phyloP scores from a whole-genome alignment of 2,797 vertebrate genomes.

The Vespertilio murinus region DNA sequence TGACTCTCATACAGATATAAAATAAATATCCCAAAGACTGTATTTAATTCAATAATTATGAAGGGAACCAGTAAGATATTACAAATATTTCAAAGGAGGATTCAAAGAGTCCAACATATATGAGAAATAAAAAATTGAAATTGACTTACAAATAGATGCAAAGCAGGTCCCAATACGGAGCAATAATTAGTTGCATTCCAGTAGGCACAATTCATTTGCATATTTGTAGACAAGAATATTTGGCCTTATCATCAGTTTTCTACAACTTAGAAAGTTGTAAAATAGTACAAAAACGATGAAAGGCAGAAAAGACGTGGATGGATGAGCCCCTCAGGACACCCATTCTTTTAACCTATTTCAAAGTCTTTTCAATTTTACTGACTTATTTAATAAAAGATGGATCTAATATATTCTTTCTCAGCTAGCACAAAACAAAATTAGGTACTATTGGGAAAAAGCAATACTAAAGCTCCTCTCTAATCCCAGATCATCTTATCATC shows the following conservation, averaged over 20 bases:
- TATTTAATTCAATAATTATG: background rate
- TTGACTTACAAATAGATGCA: background rate
- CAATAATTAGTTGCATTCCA: background rate
- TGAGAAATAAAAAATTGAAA: background rate
- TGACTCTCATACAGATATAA: background rate
- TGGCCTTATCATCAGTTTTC: background rate
- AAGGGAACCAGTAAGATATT: background rate
- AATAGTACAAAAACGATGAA: background rate
- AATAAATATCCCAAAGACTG: background rate
- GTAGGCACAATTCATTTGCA: background rate
- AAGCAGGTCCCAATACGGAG: background rate
- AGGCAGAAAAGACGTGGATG: background rate
- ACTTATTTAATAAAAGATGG: background rate
- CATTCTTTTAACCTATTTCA: background rate
- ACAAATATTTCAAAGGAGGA: background rate
- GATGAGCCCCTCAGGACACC: background rate
- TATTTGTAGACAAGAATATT: slow-evolving; percentile 9
- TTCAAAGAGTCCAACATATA: background rate
- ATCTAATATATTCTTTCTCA: background rate
- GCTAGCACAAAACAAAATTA: background rate
- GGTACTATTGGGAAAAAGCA: background rate
- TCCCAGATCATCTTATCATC: background rate
- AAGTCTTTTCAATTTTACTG: background rate
- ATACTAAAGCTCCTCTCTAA: background rate
- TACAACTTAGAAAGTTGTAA: background rate